phyloP scores from a whole-genome alignment of 2,888 invertebrate species.

The Papilio elwesi region DNA sequence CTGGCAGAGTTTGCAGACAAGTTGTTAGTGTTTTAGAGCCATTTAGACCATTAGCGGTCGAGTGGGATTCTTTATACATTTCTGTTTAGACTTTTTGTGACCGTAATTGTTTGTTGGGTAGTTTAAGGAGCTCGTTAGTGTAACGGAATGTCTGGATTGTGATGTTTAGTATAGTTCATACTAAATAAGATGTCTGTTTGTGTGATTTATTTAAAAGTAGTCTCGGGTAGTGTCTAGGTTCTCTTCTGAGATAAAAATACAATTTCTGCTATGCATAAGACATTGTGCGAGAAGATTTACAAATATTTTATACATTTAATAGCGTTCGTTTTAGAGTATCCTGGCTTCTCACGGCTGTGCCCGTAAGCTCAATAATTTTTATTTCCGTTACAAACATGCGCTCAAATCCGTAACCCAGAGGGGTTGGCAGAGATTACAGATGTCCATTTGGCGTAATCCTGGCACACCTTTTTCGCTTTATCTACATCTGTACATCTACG shows the following conservation, averaged over 20 bases:
- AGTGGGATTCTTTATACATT: slow-evolving; percentile 13
- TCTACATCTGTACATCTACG: too few relatives aligned
- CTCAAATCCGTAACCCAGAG: too few relatives aligned
- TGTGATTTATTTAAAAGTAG: slow-evolving; percentile 3
- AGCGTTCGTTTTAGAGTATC: too few relatives aligned
- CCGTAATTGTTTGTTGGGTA: slow-evolving; percentile 30
- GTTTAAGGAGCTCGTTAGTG: slow-evolving; percentile 21
- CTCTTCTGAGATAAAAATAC: not conserved
- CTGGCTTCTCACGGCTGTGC: too few relatives aligned
- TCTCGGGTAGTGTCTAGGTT: not conserved
- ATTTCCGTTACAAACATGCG: too few relatives aligned
- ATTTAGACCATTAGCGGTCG: slow-evolving; percentile 33
- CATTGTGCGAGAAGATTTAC: too few relatives aligned
- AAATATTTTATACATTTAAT: too few relatives aligned
- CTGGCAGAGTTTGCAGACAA: slow-evolving; percentile 22
- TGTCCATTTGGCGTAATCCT: too few relatives aligned
- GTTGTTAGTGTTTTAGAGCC: slow-evolving; percentile 36
- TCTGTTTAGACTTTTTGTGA: slow-evolving; percentile 26
- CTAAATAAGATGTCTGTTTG: slow-evolving; percentile 8
- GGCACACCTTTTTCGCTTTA: too few relatives aligned
- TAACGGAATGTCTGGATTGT: not conserved
- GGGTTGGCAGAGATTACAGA: too few relatives aligned
- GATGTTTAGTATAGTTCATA: slow-evolving; percentile 2
- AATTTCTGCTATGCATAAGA: too few relatives aligned
- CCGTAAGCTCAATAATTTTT: too few relatives aligned